Base-by-base conservation (phyloP, 2,113 vertebrate genomes). In the Suricata suricatta region DNA sequence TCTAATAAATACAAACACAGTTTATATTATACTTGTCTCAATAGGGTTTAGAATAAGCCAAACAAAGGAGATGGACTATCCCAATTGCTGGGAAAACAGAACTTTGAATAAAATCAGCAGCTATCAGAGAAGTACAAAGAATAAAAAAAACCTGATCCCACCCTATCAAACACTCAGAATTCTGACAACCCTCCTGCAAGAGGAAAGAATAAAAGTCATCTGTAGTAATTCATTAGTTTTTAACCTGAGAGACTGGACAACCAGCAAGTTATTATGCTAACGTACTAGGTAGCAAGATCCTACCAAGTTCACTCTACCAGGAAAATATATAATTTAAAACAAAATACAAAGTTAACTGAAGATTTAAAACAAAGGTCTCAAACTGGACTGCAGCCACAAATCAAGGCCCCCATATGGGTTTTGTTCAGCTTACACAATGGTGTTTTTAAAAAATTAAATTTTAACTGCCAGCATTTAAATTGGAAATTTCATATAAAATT, bases 401-500 rank as follows among this genome's bases (percentile, higher is more conserved):
- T n/a, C 47, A 74, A 54, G 25, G 29, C 25, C 91, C 52, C 82
- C 14, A 72, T 44, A 72, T 12, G 57, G 63, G 4, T 90, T 88
- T 57, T 88, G 35, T 84, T 95, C 16, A 14, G 54, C 25, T 23
- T 13, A 19, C 63, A 76, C 35, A 57, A 38, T 25, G 35, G 2
- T 50, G 23, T 81, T 90, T 82, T n/a, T 69, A 64, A 69, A 81
- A 66, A 63, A 23, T 96, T 86, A 88, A 76, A 92, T 84, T 96
- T 95, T 96, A 97, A 95, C 69, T 93, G 17, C 23, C 44, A 94
- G 66, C 17, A 89, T 5, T 96, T 92, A 74, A 93, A 57, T 47
- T 86, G 50, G 15, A 95, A 69, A 88, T 82, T 72, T 90, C 31
- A n/a, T 14, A 35, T 72, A 95, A 92, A 90, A 86, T 83, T 86